Conservation (phyloP, 2,797 vertebrate species). For the Cryptoprocta ferox region DNA sequence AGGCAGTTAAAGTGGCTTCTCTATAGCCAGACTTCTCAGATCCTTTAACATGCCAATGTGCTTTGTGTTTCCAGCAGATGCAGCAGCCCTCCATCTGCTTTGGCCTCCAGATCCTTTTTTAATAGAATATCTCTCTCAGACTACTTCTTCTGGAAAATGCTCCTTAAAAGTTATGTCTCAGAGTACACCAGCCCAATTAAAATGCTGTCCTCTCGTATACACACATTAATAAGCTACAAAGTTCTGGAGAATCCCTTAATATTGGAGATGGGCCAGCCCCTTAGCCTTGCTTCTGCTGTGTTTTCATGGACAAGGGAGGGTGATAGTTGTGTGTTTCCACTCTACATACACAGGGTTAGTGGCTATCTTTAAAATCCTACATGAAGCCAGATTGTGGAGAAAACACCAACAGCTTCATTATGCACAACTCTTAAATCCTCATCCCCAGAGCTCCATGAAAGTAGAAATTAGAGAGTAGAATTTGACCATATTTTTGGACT, state of each 20-base stretch:
- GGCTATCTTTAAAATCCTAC: background rate
- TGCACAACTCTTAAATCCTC: background rate
- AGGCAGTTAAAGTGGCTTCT: background rate
- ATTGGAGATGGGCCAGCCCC: background rate
- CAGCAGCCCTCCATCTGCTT: background rate
- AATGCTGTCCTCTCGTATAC: background rate
- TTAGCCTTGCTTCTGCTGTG: background rate
- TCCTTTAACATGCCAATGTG: background rate
- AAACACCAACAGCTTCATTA: background rate
- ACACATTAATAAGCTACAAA: background rate
- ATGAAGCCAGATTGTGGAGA: background rate
- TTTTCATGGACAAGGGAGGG: background rate
- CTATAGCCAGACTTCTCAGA: background rate
- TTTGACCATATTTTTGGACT: background rate
- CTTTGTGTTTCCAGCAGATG: background rate
- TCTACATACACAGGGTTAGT: background rate
- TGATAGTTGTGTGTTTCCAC: background rate
- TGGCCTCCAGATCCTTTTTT: background rate
- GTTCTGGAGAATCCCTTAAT: background rate
- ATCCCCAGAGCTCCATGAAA: background rate
- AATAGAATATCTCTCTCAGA: background rate
- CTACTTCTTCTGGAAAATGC: background rate
- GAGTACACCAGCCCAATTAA: background rate
- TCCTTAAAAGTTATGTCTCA: conserved; percentile 1
- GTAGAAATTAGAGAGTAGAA: background rate